A percentile compares a stretch with the other conserved stretches of the same genome.
These are phyloP conservation scores for Philereme transversata DNA, from an alignment of 2,888 invertebrate species.

Conservation along the genomic window DNA sequence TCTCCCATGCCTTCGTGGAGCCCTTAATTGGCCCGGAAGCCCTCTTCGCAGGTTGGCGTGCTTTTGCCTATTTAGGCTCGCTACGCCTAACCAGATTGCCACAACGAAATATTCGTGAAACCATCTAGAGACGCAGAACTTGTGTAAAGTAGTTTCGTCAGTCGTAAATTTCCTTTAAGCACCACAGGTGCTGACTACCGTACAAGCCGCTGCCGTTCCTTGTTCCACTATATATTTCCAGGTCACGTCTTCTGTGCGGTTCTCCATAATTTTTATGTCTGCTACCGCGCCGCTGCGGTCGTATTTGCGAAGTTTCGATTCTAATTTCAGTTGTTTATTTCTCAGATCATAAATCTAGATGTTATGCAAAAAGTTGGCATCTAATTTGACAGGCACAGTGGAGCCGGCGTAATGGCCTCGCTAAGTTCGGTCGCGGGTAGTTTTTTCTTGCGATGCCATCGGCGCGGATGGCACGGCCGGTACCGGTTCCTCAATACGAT, in stretches of 20 bases:
- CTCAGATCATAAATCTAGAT: constrained; percentile 52
- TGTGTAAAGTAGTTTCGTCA: constrained; percentile 53
- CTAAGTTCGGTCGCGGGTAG: constrained; percentile 71
- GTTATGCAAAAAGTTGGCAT: constrained; percentile 57
- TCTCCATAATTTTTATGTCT: constrained; percentile 45
- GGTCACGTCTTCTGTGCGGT: constrained; percentile 53
- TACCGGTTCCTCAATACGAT: constrained; percentile 62
- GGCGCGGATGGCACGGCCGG: constrained; percentile 74
- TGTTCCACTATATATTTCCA: constrained; percentile 47
- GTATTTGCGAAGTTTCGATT: constrained; percentile 45
- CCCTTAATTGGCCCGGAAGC: constrained; percentile 82
- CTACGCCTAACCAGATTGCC: constrained; percentile 80
- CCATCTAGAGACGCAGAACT: constrained; percentile 66
- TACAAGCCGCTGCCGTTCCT: constrained; percentile 54
- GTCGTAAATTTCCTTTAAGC: constrained; percentile 65
- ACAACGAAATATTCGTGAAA: constrained; percentile 76
- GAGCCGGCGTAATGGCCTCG: constrained; percentile 55
- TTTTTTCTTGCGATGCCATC: constrained; percentile 68
- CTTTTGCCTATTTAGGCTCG: constrained; percentile 71
- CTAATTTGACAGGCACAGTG: constrained; percentile 55
- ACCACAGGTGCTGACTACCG: constrained; percentile 64
- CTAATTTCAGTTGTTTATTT: constrained; percentile 47
- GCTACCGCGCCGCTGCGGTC: constrained; percentile 26
- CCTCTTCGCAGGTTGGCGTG: constrained; percentile 80
- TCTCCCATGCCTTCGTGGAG: constrained; percentile 80